Evolutionary conservation across 1,140 invertebrate species (phyloP), one percentile per base, ranked within the genome.

Genomic region (Ephestia elutella): DNA sequence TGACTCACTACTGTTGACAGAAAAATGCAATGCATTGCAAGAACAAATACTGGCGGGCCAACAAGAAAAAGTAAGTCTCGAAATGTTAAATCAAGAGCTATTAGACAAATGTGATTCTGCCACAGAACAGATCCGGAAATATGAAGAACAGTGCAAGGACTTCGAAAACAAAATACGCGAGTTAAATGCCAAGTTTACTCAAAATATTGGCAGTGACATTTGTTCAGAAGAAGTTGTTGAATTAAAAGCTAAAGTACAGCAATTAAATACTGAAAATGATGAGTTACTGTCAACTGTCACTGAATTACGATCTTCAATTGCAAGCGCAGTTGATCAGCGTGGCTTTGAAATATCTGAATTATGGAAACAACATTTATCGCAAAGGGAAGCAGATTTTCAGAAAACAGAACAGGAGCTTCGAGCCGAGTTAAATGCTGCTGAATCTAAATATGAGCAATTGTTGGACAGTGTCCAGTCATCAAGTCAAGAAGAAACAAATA

Each of bases 291-390:
- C 83, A 13, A 87, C 75, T 53, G 73, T 87, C 28, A 72, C 87
- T 19, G 87, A 89, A 63, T 68, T 89, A 56, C 82, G 86, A 30
- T 76, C 80, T 13, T 86, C 84, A 18, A 61, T 89, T 19, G 78
- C 86, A 2, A 83, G 83, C 48, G 82, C 90, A 55, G 89, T 92
- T 44, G 92, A 93, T 72, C 91, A 92, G 71, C 84, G 91, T 53
- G 92, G 92, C 54, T 87, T 87, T 74, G 91, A 92, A 84, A 90
- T 93, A 57, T 92, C 92, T 17, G 91, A 91, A 78, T 88, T 91
- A 64, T 93, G 92, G 92, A 92, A 92, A 75, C 84, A 91, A 59
- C 92, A 93, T 78, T 82, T 93, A 57, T 82, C 90, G 5, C 86
- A 90, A 62, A 85, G 90, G 18, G 92, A 93, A 85, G 83, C 74